These are phyloP conservation scores for Pollenia labialis DNA, from an alignment of 2,888 invertebrate genomes.

Conservation along the genomic window DNA sequence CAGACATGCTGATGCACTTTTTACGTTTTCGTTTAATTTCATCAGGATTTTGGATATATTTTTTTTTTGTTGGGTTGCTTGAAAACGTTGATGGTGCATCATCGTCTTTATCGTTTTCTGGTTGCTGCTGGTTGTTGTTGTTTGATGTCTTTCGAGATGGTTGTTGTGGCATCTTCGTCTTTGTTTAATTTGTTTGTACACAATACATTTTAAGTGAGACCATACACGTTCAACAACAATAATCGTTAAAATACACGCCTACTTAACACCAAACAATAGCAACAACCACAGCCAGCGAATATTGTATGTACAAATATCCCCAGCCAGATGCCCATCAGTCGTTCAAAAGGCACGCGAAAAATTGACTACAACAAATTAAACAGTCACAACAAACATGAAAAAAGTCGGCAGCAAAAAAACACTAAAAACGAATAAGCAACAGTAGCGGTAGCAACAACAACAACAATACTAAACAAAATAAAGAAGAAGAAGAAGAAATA, in stretches of 20 bases:
- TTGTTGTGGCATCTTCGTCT: conserved; percentile 53
- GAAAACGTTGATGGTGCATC: conserved; percentile 30
- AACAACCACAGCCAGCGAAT: conserved; percentile 36
- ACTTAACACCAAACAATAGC: conserved; percentile 60
- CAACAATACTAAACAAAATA: conserved; percentile 73
- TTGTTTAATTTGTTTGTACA: conserved; percentile 50
- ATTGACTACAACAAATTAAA: conserved; percentile 71
- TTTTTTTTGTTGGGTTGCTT: conserved; percentile 21
- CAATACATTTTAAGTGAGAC: conserved; percentile 50
- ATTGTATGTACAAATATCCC: conserved; percentile 46
- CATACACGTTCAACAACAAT: conserved; percentile 53
- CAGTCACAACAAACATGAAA: conserved; percentile 71
- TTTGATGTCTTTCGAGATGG: conserved; percentile 45
- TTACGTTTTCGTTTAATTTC: conserved; percentile 72
- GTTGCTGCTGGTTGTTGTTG: conserved; percentile 31
- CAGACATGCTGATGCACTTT: conserved; percentile 81
- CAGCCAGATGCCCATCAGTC: conserved; percentile 67
- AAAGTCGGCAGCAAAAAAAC: conserved; percentile 45
- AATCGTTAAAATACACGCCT: conserved; percentile 72
- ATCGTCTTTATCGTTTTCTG: conserved; percentile 38
- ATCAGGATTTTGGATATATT: not conserved
- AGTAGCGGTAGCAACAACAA: conserved; percentile 67
- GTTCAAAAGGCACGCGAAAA: conserved; percentile 79
- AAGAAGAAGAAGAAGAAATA: not conserved
- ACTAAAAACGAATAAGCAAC: conserved; percentile 73